A percentile compares a stretch with the other conserved stretches of the same genome.
These are phyloP conservation scores for Oreonectes daqikongensis DNA, from an alignment of 2,797 vertebrate species.

Conservation along the genomic window DNA sequence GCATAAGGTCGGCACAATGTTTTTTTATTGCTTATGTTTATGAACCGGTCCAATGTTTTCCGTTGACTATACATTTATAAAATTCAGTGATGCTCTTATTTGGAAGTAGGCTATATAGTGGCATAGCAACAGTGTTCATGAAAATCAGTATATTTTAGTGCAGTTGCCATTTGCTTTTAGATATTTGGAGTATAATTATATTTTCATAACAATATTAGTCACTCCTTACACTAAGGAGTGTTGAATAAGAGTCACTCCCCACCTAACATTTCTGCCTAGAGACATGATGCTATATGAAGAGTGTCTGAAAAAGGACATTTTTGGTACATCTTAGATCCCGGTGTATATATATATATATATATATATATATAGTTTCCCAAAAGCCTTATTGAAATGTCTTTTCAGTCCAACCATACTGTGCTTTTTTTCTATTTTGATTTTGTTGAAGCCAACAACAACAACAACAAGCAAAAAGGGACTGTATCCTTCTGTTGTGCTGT, in stretches of 20 bases:
- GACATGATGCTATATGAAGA: conserved; percentile 26
- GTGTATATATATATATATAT: neutral
- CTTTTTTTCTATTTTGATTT: neutral
- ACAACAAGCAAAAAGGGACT: neutral
- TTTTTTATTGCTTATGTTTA: conserved; percentile 28
- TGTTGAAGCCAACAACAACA: conserved; percentile 17
- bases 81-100: conserved; percentile 16
- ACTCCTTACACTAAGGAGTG: neutral
- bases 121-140: neutral
- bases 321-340: neutral
- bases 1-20: conserved; percentile 32
- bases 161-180: neutral
- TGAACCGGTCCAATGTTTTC: conserved; percentile 17
- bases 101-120: neutral
- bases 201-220: conserved; percentile 3
- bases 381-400: conserved; percentile 47
- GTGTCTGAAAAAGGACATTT: conserved; percentile 21
- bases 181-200: neutral
- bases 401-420: neutral
- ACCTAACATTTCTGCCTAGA: conserved; percentile 11
- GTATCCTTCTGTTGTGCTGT: conserved; percentile 17
- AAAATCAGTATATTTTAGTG: neutral
- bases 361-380: conserved; percentile 14
- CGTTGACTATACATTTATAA: conserved; percentile 33
- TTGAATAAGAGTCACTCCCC: neutral